phyloP scores from a whole-genome alignment of 37 sponge, comb jelly and placozoan species.

The Bolinopsis microptera region DNA sequence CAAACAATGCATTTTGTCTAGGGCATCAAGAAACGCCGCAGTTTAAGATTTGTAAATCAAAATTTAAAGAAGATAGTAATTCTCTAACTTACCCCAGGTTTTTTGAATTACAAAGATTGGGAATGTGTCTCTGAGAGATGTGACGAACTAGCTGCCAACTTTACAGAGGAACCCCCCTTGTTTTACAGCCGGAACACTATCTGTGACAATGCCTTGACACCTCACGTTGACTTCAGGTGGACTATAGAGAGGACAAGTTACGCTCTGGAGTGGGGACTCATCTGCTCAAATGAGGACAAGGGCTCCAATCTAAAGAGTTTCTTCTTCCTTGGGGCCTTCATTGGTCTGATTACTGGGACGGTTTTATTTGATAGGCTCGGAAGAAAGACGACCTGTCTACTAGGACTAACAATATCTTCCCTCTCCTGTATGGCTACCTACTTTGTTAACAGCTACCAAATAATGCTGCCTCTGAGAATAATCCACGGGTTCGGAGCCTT shows the following conservation, averaged over 20 bases:
- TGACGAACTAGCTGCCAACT: neutral
- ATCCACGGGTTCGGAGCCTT: neutral
- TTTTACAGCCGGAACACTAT: neutral
- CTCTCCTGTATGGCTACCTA: neutral
- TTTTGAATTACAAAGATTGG: neutral
- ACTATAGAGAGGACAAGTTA: neutral
- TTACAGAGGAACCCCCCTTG: neutral
- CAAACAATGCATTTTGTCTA: no score
- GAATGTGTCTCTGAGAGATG: neutral
- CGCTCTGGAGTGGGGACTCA: slow-evolving; percentile 4
- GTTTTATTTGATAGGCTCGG: slow-evolving; percentile 12
- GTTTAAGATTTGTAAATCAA: no score
- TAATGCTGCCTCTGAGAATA: neutral
- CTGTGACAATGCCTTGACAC: neutral
- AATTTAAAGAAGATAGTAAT: no score
- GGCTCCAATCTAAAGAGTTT: neutral
- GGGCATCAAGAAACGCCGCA: no score
- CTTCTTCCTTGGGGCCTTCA: slow-evolving; percentile 3
- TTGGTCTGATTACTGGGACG: neutral
- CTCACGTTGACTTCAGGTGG: neutral
- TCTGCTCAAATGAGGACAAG: neutral
- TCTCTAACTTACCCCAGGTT: no score
- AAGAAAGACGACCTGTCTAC: neutral
- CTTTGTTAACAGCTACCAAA: neutral
- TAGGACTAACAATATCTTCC: neutral